phyloP scores from a whole-genome alignment of 30 jellyfish, hydroid and myxozoan genomes.

The Mastigias papua region DNA sequence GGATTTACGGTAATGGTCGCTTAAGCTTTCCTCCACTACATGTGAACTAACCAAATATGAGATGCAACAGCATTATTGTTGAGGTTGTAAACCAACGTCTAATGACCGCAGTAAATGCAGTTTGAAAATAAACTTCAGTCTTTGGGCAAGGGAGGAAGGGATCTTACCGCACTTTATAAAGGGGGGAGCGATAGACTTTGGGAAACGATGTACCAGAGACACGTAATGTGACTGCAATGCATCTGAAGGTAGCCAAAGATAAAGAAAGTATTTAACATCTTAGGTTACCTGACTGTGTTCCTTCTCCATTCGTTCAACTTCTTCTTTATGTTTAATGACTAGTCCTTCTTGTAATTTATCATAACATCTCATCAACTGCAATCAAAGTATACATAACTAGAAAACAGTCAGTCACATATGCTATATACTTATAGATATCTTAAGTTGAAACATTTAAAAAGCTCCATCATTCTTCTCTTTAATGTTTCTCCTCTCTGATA shows the following conservation, averaged over 20 bases:
- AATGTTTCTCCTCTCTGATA: too few species aligned
- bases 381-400: not conserved
- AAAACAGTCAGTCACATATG: not conserved
- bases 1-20: too few species aligned
- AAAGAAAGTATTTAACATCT: not conserved
- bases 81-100: too few species aligned
- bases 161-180: too few species aligned
- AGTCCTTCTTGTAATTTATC: slow-evolving; percentile 65
- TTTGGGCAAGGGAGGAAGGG: too few species aligned
- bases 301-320: slow-evolving; percentile 64
- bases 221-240: not conserved
- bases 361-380: slow-evolving; percentile 59
- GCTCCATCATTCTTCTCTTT: too few species aligned
- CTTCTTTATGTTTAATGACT: slow-evolving; percentile 71
- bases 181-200: too few species aligned
- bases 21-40: too few species aligned
- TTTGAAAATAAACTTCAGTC: too few species aligned
- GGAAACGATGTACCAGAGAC: not conserved
- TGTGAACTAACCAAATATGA: too few species aligned
- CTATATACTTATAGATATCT: not conserved
- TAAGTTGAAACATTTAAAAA: not conserved
- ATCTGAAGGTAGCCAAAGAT: not conserved
- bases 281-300: slow-evolving; percentile 70
- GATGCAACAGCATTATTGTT: too few species aligned
- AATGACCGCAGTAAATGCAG: too few species aligned